Base-by-base conservation (phyloP, 2,113 vertebrate genomes). In the Corydoras sp. region DNA sequence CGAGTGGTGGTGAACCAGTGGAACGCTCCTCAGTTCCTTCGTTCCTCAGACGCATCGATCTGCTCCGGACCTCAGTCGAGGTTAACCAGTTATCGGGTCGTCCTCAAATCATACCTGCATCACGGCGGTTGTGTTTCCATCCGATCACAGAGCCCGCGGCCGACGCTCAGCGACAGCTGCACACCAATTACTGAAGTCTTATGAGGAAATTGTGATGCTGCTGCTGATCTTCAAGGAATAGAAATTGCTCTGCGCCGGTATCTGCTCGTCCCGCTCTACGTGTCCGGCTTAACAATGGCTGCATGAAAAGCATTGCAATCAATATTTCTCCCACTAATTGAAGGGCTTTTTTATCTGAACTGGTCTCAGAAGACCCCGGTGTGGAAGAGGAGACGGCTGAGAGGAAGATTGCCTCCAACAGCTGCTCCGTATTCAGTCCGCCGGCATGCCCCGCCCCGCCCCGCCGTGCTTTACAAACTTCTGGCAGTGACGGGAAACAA, bases 281-380 rank as follows among this genome's bases (percentile, higher is more conserved):
- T 87, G 83, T 79, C 70, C 81, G 24, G 75, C 71, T 86, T 88
- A 80, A 83, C 84, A 86, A 90, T 79, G 77, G 72, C 51, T 78
- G 86, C 85, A 80, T 86, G 75, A 87, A 88, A 86, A 91, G 82
- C 82, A 87, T 74, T 35, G 86, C 86, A 89, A 92, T 91, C 91
- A 87, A 90, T 92, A 86, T 78, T 69, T 88, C 83, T 88, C 83
- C 83, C 65, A 77, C 82, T 90, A 89, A 91, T 88, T 88, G 84
- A 91, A 91, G 90, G 86, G 85, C 79, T 78, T 86, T 87, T 87
- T 89, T 88, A 86, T 88, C 82, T 83, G 82, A 88, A 85, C 72
- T 74, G 79, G 78, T 86, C 81, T 89, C 76, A 74, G 73, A 82
- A 83, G 85, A 78, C 32, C 65, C 31, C 61, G 65, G 72, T 32